Evolutionary conservation across 2,888 invertebrate species (phyloP), one percentile per base, ranked within the genome.

Genomic region (Idaea biselata): DNA sequence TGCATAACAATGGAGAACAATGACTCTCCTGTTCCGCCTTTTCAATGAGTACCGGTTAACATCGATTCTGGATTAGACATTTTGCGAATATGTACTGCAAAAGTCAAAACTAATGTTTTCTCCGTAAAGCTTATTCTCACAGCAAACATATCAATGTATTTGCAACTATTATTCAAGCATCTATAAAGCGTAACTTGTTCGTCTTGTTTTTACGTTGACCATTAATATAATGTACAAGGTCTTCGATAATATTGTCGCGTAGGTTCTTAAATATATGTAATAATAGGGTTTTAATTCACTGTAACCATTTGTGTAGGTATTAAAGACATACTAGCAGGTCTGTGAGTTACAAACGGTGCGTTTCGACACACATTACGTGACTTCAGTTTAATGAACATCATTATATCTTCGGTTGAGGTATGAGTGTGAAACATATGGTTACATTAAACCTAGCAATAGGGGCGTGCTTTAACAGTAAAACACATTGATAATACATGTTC

Each of bases 1-100:
- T 77, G 81, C 84, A 86, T 87, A 84, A 87, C 84, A 88, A 84
- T 82, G 68, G 74, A 62, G 72, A 80, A 83, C 80, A 81, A 82
- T 80, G 75, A 76, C 71, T 61, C 63, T 68, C 68, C 66, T 68
- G 76, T 80, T 78, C 78, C 73, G 76, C 73, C 79, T 78, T 70
- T 71, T 71, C 63, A 69, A 68, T 71, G 70, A 66, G 64, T 73
- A 68, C 71, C 72, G 75, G 72, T n/a, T n/a, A n/a, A 77, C 69
- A 68, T 68, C 62, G 60, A 66, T 70, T 71, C 67, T 69, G 59
- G 66, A 73, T 67, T 73, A 68, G 68, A 71, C 66, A 66, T 68
- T 69, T 62, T 3, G 33, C 58, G 66, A 65, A 71, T 60, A 58
- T 58, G 25, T 25, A 25, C 1, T 25, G 5, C 25, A 25, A 25